Evolutionary conservation across 2,113 vertebrate species (phyloP), one percentile per base, ranked within the genome.

Genomic region (Chionomys nivalis): DNA sequence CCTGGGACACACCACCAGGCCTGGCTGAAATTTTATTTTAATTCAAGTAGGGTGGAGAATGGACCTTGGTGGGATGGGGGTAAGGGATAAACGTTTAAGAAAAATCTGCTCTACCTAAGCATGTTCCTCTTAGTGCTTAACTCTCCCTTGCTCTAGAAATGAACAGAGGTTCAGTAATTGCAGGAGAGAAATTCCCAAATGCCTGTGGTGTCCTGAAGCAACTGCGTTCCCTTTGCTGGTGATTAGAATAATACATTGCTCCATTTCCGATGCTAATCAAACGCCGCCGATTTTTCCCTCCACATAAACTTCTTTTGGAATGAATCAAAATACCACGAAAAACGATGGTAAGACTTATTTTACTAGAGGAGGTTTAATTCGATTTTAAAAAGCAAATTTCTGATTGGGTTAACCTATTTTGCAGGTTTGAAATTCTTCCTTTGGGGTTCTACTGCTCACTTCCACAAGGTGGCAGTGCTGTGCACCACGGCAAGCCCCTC

Each of bases 391-490:
- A 82, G 39, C 42, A n/a, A 19, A n/a, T 42, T 39, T 58, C 89
- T 31, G 39, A 36, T 87, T 75, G 17, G 39, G 79, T 86, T 31
- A n/a, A 79, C 26, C 1, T 24, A 28, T 24, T n/a, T 78, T 23
- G 19, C 13, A 9, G 36, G 3, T 81, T n/a, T 26, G 28, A 10
- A 81, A 58, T 4, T 16, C 47, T 24, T 78, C 26, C 52, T 92
- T 68, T 49, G 63, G 21, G 42, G 4, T 31, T 5, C 31, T 55
- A 5, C 3, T 6, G 42, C n/a, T 77, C 36, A 61, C 0, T 5
- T 81, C 97, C 97, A 94, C 90, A 36, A 96, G 98, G 83, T 97
- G 98, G 97, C 95, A 95, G 89, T 65, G 68, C 95, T 92, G 70
- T 9, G 58, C 31, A 2, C 0, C 0, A 8, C 14, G 33, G 1